Conservation (phyloP, 2,888 invertebrate species). For the Drosophila subquinaria region DNA sequence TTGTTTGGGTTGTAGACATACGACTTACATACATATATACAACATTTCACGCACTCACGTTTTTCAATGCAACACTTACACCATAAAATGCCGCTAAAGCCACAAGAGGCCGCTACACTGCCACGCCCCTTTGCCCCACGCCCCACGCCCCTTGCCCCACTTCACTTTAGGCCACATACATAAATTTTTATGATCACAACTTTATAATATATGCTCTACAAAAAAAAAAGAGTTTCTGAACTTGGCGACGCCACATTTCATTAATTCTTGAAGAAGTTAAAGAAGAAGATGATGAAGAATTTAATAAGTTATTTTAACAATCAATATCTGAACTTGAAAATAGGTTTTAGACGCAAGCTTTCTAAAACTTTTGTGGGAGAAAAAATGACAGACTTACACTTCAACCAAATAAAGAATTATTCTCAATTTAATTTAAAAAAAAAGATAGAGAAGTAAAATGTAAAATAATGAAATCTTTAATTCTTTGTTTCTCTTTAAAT, state of each 20-base stretch:
- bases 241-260: not conserved
- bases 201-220: constrained; percentile 16
- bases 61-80: constrained; percentile 70
- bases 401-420: too few species aligned
- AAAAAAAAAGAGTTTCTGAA: constrained; percentile 1
- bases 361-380: too few species aligned
- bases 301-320: not conserved
- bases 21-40: not conserved
- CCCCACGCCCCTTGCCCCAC: not conserved
- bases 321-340: not conserved
- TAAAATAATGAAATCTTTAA: too few species aligned
- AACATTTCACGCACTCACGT: constrained; percentile 76
- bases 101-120: constrained; percentile 16
- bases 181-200: constrained; percentile 53
- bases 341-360: not conserved
- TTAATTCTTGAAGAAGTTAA: not conserved
- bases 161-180: constrained; percentile 22
- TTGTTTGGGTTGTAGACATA: constrained; percentile 37
- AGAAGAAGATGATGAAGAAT: not conserved
- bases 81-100: constrained; percentile 32
- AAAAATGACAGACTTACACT: too few species aligned
- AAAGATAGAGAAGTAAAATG: too few species aligned
- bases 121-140: not conserved
- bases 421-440: too few species aligned
- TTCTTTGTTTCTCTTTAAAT: too few species aligned